A percentile compares a stretch with the other conserved stretches of the same genome.
phyloP scores from a whole-genome alignment of 1,140 invertebrate species.

The Calliopsis andreniformis region DNA sequence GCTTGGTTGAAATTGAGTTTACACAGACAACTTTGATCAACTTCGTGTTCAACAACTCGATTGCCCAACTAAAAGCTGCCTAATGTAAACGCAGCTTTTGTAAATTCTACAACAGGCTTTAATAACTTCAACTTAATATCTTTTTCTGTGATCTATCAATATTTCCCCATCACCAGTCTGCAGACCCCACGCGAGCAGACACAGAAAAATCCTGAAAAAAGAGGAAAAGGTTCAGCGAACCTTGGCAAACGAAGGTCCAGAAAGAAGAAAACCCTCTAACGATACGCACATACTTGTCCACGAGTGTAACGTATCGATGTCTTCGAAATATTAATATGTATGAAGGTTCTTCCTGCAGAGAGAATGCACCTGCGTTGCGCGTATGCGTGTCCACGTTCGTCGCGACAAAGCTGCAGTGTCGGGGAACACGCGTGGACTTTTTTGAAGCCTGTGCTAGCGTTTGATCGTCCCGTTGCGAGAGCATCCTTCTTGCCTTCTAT shows the following conservation, averaged over 20 bases:
- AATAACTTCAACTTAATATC: too few relatives aligned
- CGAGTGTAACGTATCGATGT: slow-evolving; percentile 50
- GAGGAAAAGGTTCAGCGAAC: background rate
- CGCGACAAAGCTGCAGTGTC: slow-evolving; percentile 39
- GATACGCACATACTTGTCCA: slow-evolving; percentile 20
- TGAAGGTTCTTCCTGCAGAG: slow-evolving; percentile 37
- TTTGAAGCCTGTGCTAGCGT: background rate
- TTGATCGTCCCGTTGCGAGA: background rate
- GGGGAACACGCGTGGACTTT: slow-evolving; percentile 2
- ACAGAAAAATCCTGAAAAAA: too few relatives aligned
- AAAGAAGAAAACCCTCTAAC: slow-evolving; percentile 14
- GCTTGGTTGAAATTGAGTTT: too few relatives aligned
- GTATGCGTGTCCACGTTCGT: slow-evolving; percentile 28
- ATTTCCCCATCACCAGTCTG: too few relatives aligned
- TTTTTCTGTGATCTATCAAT: too few relatives aligned
- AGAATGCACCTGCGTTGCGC: slow-evolving; percentile 51
- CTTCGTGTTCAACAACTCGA: too few relatives aligned
- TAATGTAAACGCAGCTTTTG: too few relatives aligned
- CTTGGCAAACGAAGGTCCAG: background rate
- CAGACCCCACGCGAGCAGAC: too few relatives aligned
- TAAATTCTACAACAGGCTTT: too few relatives aligned
- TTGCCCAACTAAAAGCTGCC: too few relatives aligned
- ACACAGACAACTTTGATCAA: too few relatives aligned
- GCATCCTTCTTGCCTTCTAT: background rate
- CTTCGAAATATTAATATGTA: slow-evolving; percentile 64